These are phyloP conservation scores for Ormyrus rosae DNA, from an alignment of 2,888 invertebrate genomes.

Conservation along the genomic window DNA sequence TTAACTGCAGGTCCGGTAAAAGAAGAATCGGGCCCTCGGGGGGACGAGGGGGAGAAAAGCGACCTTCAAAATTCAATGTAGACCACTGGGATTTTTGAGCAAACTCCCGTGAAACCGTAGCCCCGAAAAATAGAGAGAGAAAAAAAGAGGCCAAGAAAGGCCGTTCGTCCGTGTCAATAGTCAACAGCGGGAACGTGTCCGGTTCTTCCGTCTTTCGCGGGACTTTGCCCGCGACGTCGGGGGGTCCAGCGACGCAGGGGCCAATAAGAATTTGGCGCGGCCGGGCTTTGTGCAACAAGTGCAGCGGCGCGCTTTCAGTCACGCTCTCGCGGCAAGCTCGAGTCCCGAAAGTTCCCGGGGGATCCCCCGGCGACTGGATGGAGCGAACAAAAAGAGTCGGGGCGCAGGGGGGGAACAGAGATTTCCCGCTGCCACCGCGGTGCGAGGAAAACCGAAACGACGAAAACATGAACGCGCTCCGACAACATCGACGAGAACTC, in stretches of 20 bases:
- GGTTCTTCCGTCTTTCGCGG: not conserved
- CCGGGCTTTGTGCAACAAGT: constrained; percentile 63
- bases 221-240: not conserved
- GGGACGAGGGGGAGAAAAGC: too few species aligned
- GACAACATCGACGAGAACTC: too few species aligned
- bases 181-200: constrained; percentile 4
- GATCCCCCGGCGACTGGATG: not conserved
- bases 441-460: too few species aligned
- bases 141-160: not conserved
- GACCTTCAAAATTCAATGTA: too few species aligned
- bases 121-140: not conserved
- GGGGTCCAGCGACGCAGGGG: not conserved
- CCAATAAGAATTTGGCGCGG: constrained; percentile 33
- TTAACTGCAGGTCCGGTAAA: not conserved
- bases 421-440: too few species aligned
- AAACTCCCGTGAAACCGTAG: not conserved
- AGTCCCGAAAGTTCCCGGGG: constrained; percentile 30
- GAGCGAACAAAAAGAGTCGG: too few species aligned
- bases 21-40: not conserved
- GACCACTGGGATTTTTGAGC: constrained; percentile 2
- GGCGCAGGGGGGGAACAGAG: too few species aligned
- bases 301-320: constrained; percentile 50
- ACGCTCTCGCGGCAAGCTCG: constrained; percentile 24
- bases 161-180: not conserved
- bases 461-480: too few species aligned